Percentiles rank a stretch among this genome's conserved stretches.
These are phyloP conservation scores for Falcaria lacertinaria DNA, from an alignment of 2,888 invertebrate species.

Conservation along the genomic window DNA sequence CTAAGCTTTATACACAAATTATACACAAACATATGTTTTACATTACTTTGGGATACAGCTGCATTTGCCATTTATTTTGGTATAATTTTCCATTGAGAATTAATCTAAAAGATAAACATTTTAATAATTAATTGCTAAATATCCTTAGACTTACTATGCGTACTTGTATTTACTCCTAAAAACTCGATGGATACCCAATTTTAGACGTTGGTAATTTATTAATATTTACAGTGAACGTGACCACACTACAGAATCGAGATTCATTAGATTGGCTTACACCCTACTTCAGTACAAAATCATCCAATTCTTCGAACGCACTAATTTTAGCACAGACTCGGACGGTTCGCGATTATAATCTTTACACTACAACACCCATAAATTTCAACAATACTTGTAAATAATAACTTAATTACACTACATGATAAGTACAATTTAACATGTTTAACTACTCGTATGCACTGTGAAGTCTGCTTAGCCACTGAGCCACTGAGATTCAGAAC, in stretches of 20 bases:
- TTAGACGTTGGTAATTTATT: neutral
- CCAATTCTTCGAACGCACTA: constrained; percentile 29
- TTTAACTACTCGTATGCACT: constrained; percentile 22
- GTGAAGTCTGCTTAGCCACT: constrained; percentile 25
- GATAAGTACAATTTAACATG: constrained; percentile 2
- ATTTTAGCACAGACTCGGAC: constrained; percentile 68
- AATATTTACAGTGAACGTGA: neutral
- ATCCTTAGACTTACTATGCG: too few species aligned
- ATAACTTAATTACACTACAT: constrained; percentile 9
- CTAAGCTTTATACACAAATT: constrained; percentile 18
- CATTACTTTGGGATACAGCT: constrained; percentile 5
- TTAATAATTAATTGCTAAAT: neutral
- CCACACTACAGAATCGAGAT: constrained; percentile 7
- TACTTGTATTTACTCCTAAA: too few species aligned
- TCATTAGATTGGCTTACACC: constrained; percentile 10
- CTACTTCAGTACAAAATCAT: constrained; percentile 33
- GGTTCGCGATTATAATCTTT: constrained; percentile 54
- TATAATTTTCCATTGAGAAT: neutral
- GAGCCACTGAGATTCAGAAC: constrained; percentile 28
- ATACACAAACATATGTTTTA: constrained; percentile 7
- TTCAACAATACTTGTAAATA: neutral
- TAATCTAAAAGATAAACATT: too few species aligned
- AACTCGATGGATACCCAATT: too few species aligned
- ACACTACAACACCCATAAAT: constrained; percentile 16
- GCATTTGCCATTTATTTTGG: neutral